Evolutionary conservation across 2,888 invertebrate genomes (phyloP), one percentile per base, ranked within the genome.

Genomic region (Tolmerus cingulatus): DNA sequence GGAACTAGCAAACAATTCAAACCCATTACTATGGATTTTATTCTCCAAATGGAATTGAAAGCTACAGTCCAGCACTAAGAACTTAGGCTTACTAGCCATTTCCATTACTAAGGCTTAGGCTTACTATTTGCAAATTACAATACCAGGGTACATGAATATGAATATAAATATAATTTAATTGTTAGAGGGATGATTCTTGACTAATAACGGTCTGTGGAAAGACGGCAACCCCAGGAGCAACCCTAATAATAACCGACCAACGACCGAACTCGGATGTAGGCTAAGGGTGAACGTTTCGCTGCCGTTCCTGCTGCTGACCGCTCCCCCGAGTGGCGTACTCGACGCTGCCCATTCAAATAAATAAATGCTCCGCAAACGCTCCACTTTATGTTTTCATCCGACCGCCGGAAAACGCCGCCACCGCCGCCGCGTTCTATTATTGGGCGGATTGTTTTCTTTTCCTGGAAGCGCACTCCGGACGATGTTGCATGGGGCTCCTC

Each of bases 361-460:
- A 79, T 79, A 79, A 79, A 27, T 12, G 66, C 66, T 27, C 66
- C 27, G 23, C 66, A 66, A 66, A 66, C 30, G 79, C 30, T 79
- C 79, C 40, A 79, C 30, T 79, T 79, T 46, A 55, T 30, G 30
- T 34, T 51, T 27, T 23, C 51, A n/a, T 46, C 43, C 46, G 23
- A 43, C 14, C 8, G 23, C 23, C 23, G 79, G 51, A 27, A 19
- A 23, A 57, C 19, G 79, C 30, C 43, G 27, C 51, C 40, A 12
- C 40, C 40, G 40, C 40, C 34, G 43, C 43, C 12, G 43, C 55
- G 23, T 79, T 79, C 79, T 79, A 79, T 79, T 79, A 79, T 79
- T 79, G 79, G 79, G 23, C 51, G 79, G 79, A 79, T 79, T 79
- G 79, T 79, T 79, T 79, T 79, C 79, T 34, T 79, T 79, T n/a